These are phyloP conservation scores for Xestia ashworthii DNA, from an alignment of 2,888 invertebrate genomes.

Conservation along the genomic window DNA sequence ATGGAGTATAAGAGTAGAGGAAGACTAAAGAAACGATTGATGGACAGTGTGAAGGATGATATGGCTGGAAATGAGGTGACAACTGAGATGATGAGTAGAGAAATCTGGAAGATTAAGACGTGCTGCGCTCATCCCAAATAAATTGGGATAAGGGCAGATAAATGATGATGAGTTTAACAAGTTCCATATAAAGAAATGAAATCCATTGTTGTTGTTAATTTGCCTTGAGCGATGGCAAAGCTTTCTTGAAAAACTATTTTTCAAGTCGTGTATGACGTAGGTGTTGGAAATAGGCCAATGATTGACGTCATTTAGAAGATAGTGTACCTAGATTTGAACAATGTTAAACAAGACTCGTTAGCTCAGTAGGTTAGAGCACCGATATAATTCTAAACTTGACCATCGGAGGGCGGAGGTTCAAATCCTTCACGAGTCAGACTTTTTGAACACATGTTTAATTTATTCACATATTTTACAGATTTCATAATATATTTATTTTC, in stretches of 20 bases:
- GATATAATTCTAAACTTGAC: slow-evolving; percentile 36
- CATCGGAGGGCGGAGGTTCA: slow-evolving; percentile 49
- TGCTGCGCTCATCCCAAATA: no score
- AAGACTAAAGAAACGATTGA: no score
- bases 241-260: not conserved
- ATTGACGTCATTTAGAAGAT: not conserved
- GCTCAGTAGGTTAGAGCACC: slow-evolving; percentile 47
- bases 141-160: no score
- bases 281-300: not conserved
- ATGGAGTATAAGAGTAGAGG: no score
- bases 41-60: no score
- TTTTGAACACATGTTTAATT: not conserved
- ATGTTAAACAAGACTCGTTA: slow-evolving; percentile 28
- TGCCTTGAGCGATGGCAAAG: not conserved
- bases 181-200: not conserved
- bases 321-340: not conserved
- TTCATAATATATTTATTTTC: no score
- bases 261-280: not conserved
- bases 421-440: slow-evolving; percentile 39
- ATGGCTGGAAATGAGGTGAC: no score
- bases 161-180: not conserved
- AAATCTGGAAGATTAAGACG: no score
- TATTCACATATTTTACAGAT: not conserved
- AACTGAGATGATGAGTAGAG: no score
- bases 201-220: not conserved